Evolutionary conservation across 2,888 invertebrate genomes (phyloP), one percentile per base, ranked within the genome.

Genomic region (Petrolisthes manimaculis): DNA sequence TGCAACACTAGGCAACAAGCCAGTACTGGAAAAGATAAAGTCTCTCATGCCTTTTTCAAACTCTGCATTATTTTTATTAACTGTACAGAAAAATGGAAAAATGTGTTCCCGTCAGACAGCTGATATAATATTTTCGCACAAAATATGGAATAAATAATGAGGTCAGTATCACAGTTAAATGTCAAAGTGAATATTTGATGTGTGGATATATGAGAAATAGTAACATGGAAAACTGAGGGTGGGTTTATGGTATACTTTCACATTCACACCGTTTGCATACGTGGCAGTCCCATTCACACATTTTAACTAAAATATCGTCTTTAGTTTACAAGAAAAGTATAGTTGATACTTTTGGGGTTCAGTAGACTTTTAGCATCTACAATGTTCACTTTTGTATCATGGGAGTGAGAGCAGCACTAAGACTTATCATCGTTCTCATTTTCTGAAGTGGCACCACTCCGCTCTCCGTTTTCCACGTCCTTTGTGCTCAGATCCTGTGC

Each of bases 81-180:
- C 51, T 53, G 74, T 74, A 54, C 18, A 56, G 67, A 83, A 56
- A 75, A 81, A 54, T 71, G 55, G 56, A 71, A 75, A 88, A 84
- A 84, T 84, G 88, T 84, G 75, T 84, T 88, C 84, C 88, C 88
- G 77, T 84, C 74, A 77, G 82, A 83, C 86, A 86, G 86, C 77
- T 84, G 67, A 77, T 81, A 84, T 83, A 84, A 56, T 86, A 74
- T 83, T 87, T 77, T 88, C 84, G 88, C 88, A 88, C 88, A 88
- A 88, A 87, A 89, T 83, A 87, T 89, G 89, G 89, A 89, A 89
- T 89, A 89, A 89, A 89, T 89, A 89, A 89, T 87, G 89, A 89
- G 89, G 89, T 87, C 89, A 83, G 77, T 89, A 89, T 89, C 89
- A 89, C 89, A 89, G 89, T 89, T 88, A 89, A 56, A 89, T 89